A percentile compares a stretch with the other conserved stretches of the same genome.
These are phyloP conservation scores for Diacarnus erythraeanus DNA, from an alignment of 37 sponge, comb jelly and placozoan species.

Conservation along the genomic window DNA sequence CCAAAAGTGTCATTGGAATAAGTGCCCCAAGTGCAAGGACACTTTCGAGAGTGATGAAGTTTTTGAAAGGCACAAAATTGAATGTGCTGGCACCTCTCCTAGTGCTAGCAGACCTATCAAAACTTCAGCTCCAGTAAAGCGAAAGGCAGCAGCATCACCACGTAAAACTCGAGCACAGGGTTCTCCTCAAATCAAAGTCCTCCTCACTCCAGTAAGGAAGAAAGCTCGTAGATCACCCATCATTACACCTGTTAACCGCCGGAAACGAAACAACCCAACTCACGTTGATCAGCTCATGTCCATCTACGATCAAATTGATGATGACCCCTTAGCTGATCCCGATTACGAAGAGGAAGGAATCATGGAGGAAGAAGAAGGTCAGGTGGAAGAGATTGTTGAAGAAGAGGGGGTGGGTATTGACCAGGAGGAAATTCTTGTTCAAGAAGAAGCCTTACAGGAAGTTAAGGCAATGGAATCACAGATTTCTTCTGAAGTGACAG, in stretches of 20 bases:
- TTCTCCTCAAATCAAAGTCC: neutral
- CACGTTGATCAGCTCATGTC: conserved; percentile 6
- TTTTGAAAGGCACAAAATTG: neutral
- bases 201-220: neutral
- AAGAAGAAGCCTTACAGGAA: neutral
- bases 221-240: neutral
- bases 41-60: neutral
- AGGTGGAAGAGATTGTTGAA: conserved; percentile 10
- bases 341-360: conserved; percentile 2
- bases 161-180: neutral
- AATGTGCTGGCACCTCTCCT: conserved; percentile 13
- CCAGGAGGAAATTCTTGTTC: neutral
- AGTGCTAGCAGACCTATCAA: neutral
- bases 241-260: neutral
- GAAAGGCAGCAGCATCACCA: neutral
- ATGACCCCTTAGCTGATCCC: conserved; percentile 23
- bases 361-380: neutral
- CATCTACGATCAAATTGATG: conserved; percentile 28
- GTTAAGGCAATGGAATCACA: neutral
- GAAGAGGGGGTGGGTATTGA: neutral
- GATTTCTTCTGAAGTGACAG: neutral
- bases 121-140: neutral
- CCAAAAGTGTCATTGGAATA: conserved; percentile 31
- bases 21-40: conserved; percentile 23
- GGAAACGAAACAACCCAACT: neutral